Base-by-base conservation (phyloP, 1,140 invertebrate species). In the Hormaphis cornu region DNA sequence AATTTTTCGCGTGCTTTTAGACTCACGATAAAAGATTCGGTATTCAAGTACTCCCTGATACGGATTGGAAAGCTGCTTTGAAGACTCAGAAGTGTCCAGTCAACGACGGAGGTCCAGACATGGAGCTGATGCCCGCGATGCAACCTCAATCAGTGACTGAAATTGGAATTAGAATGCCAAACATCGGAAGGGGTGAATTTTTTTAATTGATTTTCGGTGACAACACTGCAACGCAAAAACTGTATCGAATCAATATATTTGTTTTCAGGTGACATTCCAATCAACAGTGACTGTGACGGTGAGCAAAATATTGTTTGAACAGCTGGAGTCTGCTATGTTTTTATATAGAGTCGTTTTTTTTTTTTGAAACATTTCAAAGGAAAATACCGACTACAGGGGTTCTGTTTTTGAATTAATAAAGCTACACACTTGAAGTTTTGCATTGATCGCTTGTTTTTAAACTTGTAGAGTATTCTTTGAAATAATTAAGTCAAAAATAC, bases 241-340 rank as follows among this genome's bases (percentile, higher is more conserved):
- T 42, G 2, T 16, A 20, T 37, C 8, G 16, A 18, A 20, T 58
- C 5, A 35, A 59, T 59, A 9, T 9, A 59, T 22, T 40, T 26
- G 50, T 63, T 76, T 76, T 26, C 75, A 78, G 89, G 89, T 66
- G 89, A 92, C 76, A 90, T 91, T 74, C 87, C 87, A 20, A 82
- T 86, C 20, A 80, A 85, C 61, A 82, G 84, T 73, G 83, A 84
- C 72, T 81, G 87, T 72, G 83, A 85, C 70, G 88, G 76, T 75
- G 22, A 73, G 72, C 50, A 28, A 35, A 52, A 30, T 46, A 0
- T 58, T 69, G 4, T 56, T 35, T 35, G 26, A 20, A n/a, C n/a
- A n/a, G n/a, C n/a, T n/a, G n/a, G n/a, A n/a, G n/a, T n/a, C n/a
- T n/a, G n/a, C n/a, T n/a, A n/a, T n/a, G n/a, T n/a, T n/a, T n/a